phyloP scores from a whole-genome alignment of 1,140 invertebrate species.

The Drosophila gunungcola region DNA sequence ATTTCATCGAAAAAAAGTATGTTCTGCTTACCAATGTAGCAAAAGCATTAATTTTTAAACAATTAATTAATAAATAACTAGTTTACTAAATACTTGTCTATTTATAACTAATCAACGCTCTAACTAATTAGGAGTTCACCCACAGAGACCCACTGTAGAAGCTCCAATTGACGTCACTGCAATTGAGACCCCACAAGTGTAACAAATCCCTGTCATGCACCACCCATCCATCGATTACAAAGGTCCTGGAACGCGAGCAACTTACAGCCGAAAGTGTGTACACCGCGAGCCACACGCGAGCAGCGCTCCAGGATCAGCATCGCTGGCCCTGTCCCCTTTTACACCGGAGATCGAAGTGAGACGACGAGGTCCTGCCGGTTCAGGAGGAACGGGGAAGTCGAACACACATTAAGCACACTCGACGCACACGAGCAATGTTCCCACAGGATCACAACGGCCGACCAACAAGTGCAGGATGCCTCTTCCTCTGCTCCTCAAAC shows the following conservation, averaged over 20 bases:
- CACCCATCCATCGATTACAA: constrained; percentile 35
- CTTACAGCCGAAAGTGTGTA: constrained; percentile 76
- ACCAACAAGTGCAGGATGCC: constrained; percentile 68
- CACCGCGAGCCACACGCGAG: constrained; percentile 67
- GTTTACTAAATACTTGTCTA: too few relatives aligned
- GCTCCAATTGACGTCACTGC: constrained; percentile 1
- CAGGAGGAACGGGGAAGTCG: constrained; percentile 5
- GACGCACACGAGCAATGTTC: constrained; percentile 76
- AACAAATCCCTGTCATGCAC: constrained; percentile 1
- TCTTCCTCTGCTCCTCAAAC: neutral
- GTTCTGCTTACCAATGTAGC: too few relatives aligned
- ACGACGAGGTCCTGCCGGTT: constrained; percentile 25
- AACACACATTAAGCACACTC: constrained; percentile 76
- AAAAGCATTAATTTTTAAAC: too few relatives aligned
- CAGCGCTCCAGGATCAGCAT: constrained; percentile 42
- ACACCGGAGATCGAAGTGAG: constrained; percentile 27
- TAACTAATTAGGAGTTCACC: neutral
- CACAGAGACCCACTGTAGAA: neutral
- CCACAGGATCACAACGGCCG: constrained; percentile 70
- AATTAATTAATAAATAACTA: too few relatives aligned
- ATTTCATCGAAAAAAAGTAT: too few relatives aligned
- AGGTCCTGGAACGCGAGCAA: constrained; percentile 58
- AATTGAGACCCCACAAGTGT: neutral
- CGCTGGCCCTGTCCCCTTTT: constrained; percentile 35
- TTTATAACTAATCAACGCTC: neutral